A percentile compares a stretch with the other conserved stretches of the same genome.
Evolutionary conservation across 35 echinoderm and acorn worm species (phyloP).

Genomic region (Heliocidaris tuberculata): DNA sequence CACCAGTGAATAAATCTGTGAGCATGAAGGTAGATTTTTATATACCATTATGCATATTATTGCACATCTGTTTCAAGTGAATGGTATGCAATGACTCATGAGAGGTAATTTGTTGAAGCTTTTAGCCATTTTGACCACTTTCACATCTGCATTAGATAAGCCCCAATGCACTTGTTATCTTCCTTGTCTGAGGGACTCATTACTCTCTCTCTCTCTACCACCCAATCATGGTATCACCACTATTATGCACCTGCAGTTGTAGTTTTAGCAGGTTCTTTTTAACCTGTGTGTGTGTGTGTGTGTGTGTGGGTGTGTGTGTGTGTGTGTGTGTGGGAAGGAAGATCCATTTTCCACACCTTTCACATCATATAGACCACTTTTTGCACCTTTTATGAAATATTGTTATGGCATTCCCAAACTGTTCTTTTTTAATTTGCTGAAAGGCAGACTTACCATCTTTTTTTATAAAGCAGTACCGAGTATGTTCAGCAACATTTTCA

Average conservation of each 20-base stretch:
- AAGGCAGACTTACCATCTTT: no score
- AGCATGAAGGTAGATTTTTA: neutral
- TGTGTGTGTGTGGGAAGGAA: neutral
- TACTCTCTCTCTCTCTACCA: neutral
- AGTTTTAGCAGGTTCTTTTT: no score
- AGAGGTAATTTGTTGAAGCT: neutral
- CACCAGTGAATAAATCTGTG: no score
- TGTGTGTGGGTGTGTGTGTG: no score
- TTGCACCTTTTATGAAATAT: no score
- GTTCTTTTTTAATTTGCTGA: no score
- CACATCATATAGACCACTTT: neutral
- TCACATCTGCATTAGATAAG: conserved; percentile 4
- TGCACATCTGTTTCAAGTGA: neutral
- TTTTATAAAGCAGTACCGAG: no score
- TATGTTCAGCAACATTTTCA: no score
- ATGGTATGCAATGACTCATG: neutral
- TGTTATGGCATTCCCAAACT: no score
- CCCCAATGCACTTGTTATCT: neutral
- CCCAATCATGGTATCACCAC: no score
- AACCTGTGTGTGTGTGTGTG: no score
- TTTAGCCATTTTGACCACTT: neutral
- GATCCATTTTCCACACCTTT: neutral
- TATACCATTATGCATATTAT: neutral
- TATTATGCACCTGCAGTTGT: no score
- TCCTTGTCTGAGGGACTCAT: neutral